Base-by-base conservation (phyloP, 2,113 vertebrate species). In the Coregonus clupeaformis region DNA sequence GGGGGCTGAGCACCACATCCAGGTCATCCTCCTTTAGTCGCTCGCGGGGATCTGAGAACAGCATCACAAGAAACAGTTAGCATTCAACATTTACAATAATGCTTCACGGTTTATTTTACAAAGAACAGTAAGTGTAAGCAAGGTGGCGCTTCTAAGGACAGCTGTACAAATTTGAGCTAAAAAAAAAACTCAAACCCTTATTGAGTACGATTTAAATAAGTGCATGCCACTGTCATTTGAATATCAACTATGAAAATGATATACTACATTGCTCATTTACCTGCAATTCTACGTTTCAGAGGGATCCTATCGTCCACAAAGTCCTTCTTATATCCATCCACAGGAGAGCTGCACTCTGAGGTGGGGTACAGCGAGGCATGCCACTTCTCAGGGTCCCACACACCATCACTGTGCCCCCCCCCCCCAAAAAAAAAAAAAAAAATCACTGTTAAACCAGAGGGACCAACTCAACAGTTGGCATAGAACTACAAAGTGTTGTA, bases 311-410 rank as follows among this genome's bases (percentile, higher is more conserved):
- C 98, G 14, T 94, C 90, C 82, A 94, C 90, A 85, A 94, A 86
- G 49, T 99, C 98, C 82, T 96, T 98, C 84, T 96, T 98, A 88
- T 95, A 94, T 78, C 90, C 92, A 85, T 98, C 98, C 63, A 94
- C 91, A 2, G 97, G 96, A 66, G 96, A 97, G 85, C 87, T 96
- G 70, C 95, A 91, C 73, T 94, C 98, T 73, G 97, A 99, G 57
- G 84, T 91, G 5, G 98, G 96, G 88, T 98, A 98, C 76, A 98
- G 88, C 63, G 98, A 99, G 1, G 97, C 96, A 83, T 98, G 97
- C 98, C 98, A 99, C 89, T 98, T 99, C 88, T 99, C 98, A 84
- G 98, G 97, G 82, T 98, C 98, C 98, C 98, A 99, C 72, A 99
- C 95, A 2, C 98, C 97, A 89, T 99, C 97, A 82, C 98, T 99